Evolutionary conservation across 64 coral and sea anemone species (phyloP).

Genomic region (Montipora capricornis): DNA sequence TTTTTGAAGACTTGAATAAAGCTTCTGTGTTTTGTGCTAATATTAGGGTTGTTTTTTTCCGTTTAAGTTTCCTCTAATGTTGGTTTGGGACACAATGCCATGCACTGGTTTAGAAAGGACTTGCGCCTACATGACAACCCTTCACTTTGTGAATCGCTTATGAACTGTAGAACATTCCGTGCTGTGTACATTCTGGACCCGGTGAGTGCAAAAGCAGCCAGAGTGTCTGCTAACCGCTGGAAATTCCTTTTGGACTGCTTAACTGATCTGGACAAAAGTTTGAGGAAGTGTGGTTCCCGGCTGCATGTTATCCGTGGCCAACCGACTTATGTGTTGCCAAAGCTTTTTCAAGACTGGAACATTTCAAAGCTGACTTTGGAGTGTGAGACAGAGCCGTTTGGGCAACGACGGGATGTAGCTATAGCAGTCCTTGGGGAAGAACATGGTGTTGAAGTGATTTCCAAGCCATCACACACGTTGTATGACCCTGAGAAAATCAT

Average conservation of each 20-base stretch:
- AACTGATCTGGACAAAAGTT: conserved; percentile 87
- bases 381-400: conserved; percentile 95
- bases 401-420: conserved; percentile 82
- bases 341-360: conserved; percentile 92
- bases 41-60: background rate
- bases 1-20: no score
- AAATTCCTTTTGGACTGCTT: conserved; percentile 90
- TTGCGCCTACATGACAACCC: conserved; percentile 97
- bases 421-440: conserved; percentile 82
- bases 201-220: conserved; percentile 73
- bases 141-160: conserved; percentile 81
- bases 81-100: conserved; percentile 70
- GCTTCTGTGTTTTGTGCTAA: no score
- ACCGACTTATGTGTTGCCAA: conserved; percentile 74
- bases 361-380: conserved; percentile 95
- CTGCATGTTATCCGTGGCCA: conserved; percentile 95
- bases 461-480: conserved; percentile 87
- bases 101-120: conserved; percentile 99
- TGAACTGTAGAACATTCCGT: conserved; percentile 81
- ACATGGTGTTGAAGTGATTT: conserved; percentile 79
- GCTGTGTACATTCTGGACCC: conserved; percentile 97
- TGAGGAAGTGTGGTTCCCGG: conserved; percentile 85
- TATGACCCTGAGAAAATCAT: conserved; percentile 86
- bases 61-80: conserved; percentile 66
- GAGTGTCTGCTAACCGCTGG: conserved; percentile 88